Evolutionary conservation across 1,140 invertebrate species (phyloP).

Genomic region (Artemia franciscana): DNA sequence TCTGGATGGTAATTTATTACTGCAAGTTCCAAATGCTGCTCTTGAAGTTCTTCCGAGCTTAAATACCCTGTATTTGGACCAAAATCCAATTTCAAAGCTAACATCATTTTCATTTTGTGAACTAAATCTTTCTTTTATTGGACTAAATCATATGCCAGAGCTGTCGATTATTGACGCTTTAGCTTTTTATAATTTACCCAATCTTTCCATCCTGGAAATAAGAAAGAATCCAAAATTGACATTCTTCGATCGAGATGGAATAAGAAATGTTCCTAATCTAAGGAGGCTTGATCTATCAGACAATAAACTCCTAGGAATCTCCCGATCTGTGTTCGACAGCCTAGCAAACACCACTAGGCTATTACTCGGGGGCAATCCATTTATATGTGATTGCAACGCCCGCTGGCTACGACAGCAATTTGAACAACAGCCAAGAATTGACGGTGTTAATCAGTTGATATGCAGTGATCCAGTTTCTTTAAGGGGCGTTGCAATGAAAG

Average conservation of each 20-base stretch:
- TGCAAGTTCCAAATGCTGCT: conserved; percentile 13
- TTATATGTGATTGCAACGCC: conserved; percentile 26
- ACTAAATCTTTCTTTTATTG: conserved; percentile 17
- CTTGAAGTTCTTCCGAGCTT: conserved; percentile 14
- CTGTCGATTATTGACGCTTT: conserved; percentile 20
- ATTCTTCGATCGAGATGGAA: conserved; percentile 21
- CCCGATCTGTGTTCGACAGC: conserved; percentile 14
- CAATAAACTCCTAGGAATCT: conserved; percentile 20
- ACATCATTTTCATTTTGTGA: conserved; percentile 17
- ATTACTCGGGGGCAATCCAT: conserved; percentile 22
- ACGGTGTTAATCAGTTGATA: conserved; percentile 17
- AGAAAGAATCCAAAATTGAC: conserved; percentile 21
- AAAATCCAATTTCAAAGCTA: conserved; percentile 16
- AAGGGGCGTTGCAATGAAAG: conserved; percentile 15
- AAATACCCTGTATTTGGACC: conserved; percentile 12
- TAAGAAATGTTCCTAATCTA: conserved; percentile 19
- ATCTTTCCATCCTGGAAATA: conserved; percentile 18
- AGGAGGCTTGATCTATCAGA: conserved; percentile 20
- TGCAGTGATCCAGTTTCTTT: conserved; percentile 17
- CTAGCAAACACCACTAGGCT: conserved; percentile 18
- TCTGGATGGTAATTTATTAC: conserved; percentile 15
- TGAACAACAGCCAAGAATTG: conserved; percentile 8
- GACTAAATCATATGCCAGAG: conserved; percentile 19
- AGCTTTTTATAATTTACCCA: conserved; percentile 21
- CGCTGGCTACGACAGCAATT: conserved; percentile 20